These are phyloP conservation scores for Cydia strobilella DNA, from an alignment of 1,140 invertebrate genomes.

Conservation along the genomic window DNA sequence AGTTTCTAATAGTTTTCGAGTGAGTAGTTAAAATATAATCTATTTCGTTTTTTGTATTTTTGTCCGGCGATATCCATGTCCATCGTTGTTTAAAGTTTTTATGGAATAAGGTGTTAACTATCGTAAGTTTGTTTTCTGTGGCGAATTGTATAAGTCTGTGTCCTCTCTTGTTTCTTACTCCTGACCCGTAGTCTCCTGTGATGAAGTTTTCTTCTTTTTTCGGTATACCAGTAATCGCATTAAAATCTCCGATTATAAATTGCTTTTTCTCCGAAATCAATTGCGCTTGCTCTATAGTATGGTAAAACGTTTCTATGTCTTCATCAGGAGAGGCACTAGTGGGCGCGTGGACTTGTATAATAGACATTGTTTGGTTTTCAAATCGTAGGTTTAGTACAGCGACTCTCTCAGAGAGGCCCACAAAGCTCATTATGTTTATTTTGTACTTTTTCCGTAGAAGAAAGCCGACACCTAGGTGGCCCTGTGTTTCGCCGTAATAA, in stretches of 20 bases:
- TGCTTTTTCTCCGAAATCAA: neutral
- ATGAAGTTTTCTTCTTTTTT: neutral
- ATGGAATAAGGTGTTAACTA: neutral
- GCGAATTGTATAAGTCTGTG: neutral
- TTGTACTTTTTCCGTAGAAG: neutral
- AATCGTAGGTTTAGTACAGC: neutral
- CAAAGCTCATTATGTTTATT: neutral
- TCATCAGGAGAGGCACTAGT: neutral
- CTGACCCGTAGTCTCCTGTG: neutral
- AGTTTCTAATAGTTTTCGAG: neutral
- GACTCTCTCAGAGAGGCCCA: neutral
- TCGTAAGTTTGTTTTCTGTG: neutral
- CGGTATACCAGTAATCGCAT: neutral
- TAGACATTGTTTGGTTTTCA: neutral
- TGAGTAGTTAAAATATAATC: neutral
- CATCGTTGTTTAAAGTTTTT: neutral
- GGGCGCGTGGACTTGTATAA: neutral
- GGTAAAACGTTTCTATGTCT: neutral
- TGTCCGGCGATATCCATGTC: neutral
- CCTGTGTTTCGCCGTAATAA: neutral
- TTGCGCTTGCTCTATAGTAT: neutral
- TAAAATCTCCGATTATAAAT: neutral
- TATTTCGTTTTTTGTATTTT: conserved; percentile 5
- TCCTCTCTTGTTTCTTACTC: conserved; percentile 4
- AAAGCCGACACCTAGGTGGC: neutral